Conservation (phyloP, 2,888 invertebrate genomes). For the Agrypnus murinus region DNA sequence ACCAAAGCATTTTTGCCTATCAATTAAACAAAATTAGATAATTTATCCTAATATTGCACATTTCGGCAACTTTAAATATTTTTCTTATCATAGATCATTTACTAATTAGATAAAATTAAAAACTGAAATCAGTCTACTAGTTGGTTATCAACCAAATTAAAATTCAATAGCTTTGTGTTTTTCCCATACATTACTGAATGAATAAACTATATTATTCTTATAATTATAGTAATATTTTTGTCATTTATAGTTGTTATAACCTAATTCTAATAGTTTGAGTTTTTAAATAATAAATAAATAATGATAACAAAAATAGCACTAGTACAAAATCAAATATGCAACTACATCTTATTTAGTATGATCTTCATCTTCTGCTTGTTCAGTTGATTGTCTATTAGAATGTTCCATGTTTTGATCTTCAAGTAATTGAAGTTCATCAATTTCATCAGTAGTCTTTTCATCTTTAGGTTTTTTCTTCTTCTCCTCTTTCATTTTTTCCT, state of each 20-base stretch:
- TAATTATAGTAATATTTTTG: no score
- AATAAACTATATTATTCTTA: no score
- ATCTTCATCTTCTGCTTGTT: conserved; percentile 17
- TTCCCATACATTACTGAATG: no score
- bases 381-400: background rate
- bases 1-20: no score
- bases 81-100: background rate
- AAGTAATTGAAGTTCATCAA: conserved; percentile 55
- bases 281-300: conserved; percentile 49
- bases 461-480: conserved; percentile 74
- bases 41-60: conserved; percentile 34
- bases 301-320: conserved; percentile 69
- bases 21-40: no score
- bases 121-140: no score
- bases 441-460: conserved; percentile 54
- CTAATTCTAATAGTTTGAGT: background rate
- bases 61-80: conserved; percentile 25
- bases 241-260: background rate
- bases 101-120: no score
- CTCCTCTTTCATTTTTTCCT: conserved; percentile 83
- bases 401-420: conserved; percentile 45
- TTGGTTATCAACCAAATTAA: no score
- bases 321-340: conserved; percentile 71
- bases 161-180: no score
- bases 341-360: conserved; percentile 66